These are phyloP conservation scores for Tetranychus truncatus DNA, from an alignment of 2,888 invertebrate species.

Conservation along the genomic window DNA sequence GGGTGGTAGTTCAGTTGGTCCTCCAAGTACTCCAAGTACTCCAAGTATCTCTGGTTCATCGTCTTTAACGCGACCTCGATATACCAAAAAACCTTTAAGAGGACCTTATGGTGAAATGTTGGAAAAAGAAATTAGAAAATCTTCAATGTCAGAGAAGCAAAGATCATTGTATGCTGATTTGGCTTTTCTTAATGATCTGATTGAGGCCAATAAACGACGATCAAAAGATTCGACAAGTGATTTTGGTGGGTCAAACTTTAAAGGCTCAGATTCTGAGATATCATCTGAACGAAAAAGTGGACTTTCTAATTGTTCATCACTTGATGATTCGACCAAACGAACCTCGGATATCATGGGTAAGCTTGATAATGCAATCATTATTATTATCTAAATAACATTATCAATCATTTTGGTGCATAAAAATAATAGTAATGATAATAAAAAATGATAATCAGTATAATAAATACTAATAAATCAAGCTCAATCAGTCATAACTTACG, in stretches of 20 bases:
- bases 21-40: background rate
- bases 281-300: background rate
- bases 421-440: background rate
- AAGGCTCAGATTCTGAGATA: background rate
- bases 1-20: background rate
- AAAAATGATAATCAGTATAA: background rate
- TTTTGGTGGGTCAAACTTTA: background rate
- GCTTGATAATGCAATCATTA: background rate
- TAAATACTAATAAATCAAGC: too few species aligned
- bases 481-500: too few species aligned
- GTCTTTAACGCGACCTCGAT: background rate
- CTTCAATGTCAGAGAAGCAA: slow-evolving; percentile 6
- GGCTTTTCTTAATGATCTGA: slow-evolving; percentile 5
- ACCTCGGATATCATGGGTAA: background rate
- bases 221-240: background rate
- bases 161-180: slow-evolving; percentile 3
- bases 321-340: background rate
- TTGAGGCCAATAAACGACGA: slow-evolving; percentile 3
- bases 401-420: background rate
- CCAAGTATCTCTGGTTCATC: background rate
- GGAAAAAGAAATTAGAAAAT: slow-evolving; percentile 9
- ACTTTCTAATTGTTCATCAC: background rate
- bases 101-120: slow-evolving; percentile 13
- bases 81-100: slow-evolving; percentile 7
- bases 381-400: background rate